These are phyloP conservation scores for Neocrepidodera transversa DNA, from an alignment of 2,888 invertebrate genomes.

Conservation along the genomic window DNA sequence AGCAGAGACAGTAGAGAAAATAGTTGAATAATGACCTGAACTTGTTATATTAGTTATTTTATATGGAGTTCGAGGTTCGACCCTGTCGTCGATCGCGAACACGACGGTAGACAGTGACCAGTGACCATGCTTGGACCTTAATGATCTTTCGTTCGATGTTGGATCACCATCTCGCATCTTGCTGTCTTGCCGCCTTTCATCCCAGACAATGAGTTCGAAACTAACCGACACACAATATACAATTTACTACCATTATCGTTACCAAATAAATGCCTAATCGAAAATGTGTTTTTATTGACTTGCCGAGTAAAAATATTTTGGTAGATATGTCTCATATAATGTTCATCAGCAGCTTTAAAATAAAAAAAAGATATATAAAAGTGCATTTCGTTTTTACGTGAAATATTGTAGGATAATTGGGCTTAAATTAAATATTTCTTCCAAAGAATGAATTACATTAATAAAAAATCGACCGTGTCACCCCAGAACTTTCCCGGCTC, in stretches of 20 bases:
- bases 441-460: no score
- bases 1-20: constrained; percentile 40
- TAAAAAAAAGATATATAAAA: no score
- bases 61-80: constrained; percentile 42
- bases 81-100: constrained; percentile 10
- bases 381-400: no score
- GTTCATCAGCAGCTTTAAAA: no score
- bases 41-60: constrained; percentile 54
- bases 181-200: constrained; percentile 8
- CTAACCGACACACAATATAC: constrained; percentile 11
- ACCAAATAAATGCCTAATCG: not conserved
- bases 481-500: no score
- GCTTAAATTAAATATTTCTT: no score
- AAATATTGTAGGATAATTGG: no score
- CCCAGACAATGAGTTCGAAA: constrained; percentile 10
- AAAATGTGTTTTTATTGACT: not conserved
- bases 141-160: constrained; percentile 43
- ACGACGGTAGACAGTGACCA: constrained; percentile 16
- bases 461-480: no score
- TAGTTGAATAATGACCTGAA: constrained; percentile 43
- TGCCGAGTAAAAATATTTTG: no score
- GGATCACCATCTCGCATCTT: constrained; percentile 11
- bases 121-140: constrained; percentile 45
- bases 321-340: no score
- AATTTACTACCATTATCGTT: constrained; percentile 8